phyloP scores from a whole-genome alignment of 2,797 vertebrate genomes.

The Brotula barbata region DNA sequence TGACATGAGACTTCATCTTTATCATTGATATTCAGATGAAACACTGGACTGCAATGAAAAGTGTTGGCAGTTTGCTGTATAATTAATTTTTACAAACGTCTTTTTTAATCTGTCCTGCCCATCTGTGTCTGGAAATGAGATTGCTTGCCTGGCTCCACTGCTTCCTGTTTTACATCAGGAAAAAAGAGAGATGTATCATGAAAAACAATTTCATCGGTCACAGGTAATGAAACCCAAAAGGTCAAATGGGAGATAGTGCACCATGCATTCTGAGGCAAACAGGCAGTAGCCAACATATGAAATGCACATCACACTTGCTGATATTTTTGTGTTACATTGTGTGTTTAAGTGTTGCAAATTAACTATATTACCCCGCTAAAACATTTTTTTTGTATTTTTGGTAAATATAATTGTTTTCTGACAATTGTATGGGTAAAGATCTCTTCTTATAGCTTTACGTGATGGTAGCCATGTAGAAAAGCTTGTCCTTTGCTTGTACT shows the following conservation, averaged over 20 bases:
- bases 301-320: neutral
- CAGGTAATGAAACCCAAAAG: slow-evolving; percentile 38
- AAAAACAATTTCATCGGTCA: slow-evolving; percentile 19
- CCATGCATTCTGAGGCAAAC: slow-evolving; percentile 1
- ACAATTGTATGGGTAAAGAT: slow-evolving; percentile 19
- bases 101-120: slow-evolving; percentile 4
- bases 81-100: slow-evolving; percentile 13
- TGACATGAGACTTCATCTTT: slow-evolving; percentile 11
- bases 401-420: slow-evolving; percentile 19
- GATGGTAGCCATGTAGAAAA: slow-evolving; percentile 29
- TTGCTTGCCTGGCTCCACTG: neutral
- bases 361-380: neutral
- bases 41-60: slow-evolving; percentile 2
- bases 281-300: neutral
- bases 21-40: slow-evolving; percentile 9
- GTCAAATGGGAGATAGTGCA: slow-evolving; percentile 24
- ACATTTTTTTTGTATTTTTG: slow-evolving; percentile 1
- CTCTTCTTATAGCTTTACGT: slow-evolving; percentile 36
- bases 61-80: slow-evolving; percentile 1
- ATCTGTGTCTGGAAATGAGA: slow-evolving; percentile 2
- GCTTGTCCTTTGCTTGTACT: slow-evolving; percentile 41
- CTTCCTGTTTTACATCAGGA: neutral
- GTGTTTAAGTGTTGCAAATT: neutral
- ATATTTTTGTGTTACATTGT: neutral
- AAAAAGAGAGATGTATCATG: slow-evolving; percentile 16